These are phyloP conservation scores for Osedax frankpressi DNA, from an alignment of 2,888 invertebrate genomes.

Conservation along the genomic window DNA sequence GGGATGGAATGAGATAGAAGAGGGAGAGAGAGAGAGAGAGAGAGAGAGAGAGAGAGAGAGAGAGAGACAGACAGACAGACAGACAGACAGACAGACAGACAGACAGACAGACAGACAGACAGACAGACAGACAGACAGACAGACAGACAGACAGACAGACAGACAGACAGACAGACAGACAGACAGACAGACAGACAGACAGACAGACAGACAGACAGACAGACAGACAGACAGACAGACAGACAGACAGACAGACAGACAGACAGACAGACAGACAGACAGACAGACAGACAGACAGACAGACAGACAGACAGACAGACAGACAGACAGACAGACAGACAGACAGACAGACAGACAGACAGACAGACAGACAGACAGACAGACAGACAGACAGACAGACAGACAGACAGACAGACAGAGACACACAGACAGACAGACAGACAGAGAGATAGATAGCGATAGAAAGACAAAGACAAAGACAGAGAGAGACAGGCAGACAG, in stretches of 20 bases:
- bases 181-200: background rate
- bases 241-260: background rate
- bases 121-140: background rate
- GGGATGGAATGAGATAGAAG: background rate
- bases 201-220: background rate
- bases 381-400: no score
- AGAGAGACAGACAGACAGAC: background rate
- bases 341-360: constrained; percentile 4
- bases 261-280: background rate
- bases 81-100: background rate
- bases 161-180: constrained; percentile 7
- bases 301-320: constrained; percentile 4
- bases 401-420: constrained; percentile 3
- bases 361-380: constrained; percentile 4
- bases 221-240: background rate
- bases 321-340: constrained; percentile 4
- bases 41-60: background rate
- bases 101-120: background rate
- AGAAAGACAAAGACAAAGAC: no score
- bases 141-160: background rate
- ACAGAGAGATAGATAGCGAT: no score
- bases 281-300: background rate
- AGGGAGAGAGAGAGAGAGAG: background rate
- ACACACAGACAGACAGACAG: background rate
- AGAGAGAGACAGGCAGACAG: no score